phyloP scores from a whole-genome alignment of 2,888 invertebrate species.

The Syritta pipiens region DNA sequence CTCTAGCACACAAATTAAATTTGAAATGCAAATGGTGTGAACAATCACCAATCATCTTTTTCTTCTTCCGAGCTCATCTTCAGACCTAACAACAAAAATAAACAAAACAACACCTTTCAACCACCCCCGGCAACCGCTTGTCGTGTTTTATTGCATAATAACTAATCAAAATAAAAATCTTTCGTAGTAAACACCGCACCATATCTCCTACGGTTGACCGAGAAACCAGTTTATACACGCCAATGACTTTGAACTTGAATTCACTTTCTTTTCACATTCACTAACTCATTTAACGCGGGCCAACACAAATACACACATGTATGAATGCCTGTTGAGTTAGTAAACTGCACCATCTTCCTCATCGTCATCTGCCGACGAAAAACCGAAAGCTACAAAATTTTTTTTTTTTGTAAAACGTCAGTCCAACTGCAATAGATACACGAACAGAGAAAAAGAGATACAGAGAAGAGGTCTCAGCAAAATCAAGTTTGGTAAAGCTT shows the following conservation, averaged over 20 bases:
- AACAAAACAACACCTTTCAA: not conserved
- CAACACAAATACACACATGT: too few relatives aligned
- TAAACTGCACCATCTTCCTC: conserved; percentile 18
- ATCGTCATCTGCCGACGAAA: not conserved
- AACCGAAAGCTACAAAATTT: not conserved
- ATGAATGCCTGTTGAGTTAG: not conserved
- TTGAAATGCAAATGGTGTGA: conserved; percentile 13
- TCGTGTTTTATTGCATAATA: conserved; percentile 9
- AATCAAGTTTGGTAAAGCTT: not conserved
- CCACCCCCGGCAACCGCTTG: not conserved
- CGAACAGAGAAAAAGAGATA: too few relatives aligned
- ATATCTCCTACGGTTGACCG: not conserved
- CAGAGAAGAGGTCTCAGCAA: too few relatives aligned
- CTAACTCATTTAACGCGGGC: not conserved
- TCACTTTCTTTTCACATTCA: conserved; percentile 45
- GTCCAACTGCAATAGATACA: too few relatives aligned
- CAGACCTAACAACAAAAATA: too few relatives aligned
- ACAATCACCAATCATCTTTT: not conserved
- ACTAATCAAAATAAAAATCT: not conserved
- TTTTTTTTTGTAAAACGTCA: too few relatives aligned
- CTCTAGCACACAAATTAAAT: not conserved
- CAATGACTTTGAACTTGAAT: conserved; percentile 60
- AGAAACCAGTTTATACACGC: conserved; percentile 33
- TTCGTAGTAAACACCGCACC: not conserved
- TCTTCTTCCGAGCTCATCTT: too few relatives aligned